phyloP scores from a whole-genome alignment of 2,113 vertebrate genomes.

The Nannobrachium achirus region DNA sequence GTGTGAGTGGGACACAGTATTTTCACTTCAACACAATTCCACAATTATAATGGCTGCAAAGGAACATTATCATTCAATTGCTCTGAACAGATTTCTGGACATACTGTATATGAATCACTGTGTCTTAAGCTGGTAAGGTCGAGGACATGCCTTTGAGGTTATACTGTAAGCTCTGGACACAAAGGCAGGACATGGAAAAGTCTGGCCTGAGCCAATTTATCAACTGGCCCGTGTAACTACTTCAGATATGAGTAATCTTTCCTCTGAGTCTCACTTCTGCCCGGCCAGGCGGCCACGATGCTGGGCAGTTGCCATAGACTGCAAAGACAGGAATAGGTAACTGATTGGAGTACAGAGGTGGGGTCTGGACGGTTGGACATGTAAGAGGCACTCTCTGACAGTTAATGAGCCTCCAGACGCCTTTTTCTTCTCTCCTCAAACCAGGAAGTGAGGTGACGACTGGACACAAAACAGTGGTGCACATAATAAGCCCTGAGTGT shows the following conservation, averaged over 20 bases:
- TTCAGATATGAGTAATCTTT: conserved; percentile 21
- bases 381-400: conserved; percentile 21
- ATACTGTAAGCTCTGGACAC: conserved; percentile 1
- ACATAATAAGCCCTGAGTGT: too few relatives aligned
- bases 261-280: neutral
- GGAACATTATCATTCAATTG: neutral
- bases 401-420: conserved; percentile 54
- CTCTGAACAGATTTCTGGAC: neutral
- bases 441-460: conserved; percentile 77
- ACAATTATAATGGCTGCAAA: neutral
- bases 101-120: neutral
- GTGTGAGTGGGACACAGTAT: too few relatives aligned
- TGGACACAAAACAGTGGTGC: conserved; percentile 63
- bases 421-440: conserved; percentile 47
- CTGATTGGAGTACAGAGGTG: neutral
- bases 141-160: conserved; percentile 11
- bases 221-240: conserved; percentile 1
- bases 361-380: conserved; percentile 9
- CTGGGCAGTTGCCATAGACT: neutral
- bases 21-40: too few relatives aligned
- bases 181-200: conserved; percentile 8
- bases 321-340: conserved; percentile 10
- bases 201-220: neutral
- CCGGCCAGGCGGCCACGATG: neutral
- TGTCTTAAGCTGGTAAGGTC: too few relatives aligned